Conservation (phyloP, 2,113 vertebrate species). For the Tauraco erythrolophus region DNA sequence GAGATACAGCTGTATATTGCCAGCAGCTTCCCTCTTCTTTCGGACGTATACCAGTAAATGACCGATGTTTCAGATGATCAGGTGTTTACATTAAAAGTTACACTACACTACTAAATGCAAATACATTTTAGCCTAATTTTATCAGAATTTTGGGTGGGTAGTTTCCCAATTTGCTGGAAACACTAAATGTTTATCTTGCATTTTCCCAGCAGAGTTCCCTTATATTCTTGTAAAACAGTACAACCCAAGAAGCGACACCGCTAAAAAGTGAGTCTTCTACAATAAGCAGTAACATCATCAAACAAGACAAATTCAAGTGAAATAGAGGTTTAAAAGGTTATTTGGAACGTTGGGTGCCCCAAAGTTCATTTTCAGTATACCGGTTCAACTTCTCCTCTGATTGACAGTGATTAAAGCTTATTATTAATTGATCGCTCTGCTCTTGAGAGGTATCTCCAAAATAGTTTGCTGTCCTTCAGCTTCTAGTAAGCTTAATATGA, state of each 20-base stretch:
- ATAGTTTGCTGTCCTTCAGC: neutral
- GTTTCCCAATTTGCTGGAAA: neutral
- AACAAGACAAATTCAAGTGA: neutral
- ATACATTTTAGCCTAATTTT: neutral
- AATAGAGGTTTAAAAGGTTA: neutral
- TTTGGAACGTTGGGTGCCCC: neutral
- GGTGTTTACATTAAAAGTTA: neutral
- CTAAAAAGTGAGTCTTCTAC: neutral
- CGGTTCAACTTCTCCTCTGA: neutral
- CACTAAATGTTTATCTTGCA: neutral
- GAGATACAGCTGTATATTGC: neutral
- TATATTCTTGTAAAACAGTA: neutral
- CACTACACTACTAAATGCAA: neutral
- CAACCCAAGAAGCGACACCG: neutral
- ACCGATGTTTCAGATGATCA: neutral
- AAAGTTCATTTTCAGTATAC: neutral
- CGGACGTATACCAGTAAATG: neutral
- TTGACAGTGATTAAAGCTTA: neutral
- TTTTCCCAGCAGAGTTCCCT: neutral
- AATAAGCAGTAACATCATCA: neutral
- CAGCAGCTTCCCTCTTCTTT: neutral
- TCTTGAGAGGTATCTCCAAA: neutral
- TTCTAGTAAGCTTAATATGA: neutral
- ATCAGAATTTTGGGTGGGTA: neutral
- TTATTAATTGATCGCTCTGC: neutral